Conservation (phyloP, 2,113 vertebrate species). For the Rafetus swinhoei region DNA sequence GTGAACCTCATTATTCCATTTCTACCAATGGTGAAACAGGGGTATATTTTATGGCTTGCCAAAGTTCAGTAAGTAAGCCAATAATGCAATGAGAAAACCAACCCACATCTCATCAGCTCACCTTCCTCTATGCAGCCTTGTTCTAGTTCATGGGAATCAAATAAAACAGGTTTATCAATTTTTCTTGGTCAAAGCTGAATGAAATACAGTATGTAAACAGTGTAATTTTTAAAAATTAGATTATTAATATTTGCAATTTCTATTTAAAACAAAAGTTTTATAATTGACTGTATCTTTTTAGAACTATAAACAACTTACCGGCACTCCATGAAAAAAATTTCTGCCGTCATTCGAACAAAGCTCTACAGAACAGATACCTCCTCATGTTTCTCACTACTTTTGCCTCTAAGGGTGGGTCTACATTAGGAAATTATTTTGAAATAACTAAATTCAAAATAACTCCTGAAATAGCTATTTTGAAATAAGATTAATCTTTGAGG, state of each 20-base stretch:
- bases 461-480: too few relatives aligned
- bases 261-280: accelerated
- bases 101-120: accelerated
- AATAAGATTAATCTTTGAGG: too few relatives aligned
- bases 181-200: accelerated
- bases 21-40: accelerated
- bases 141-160: accelerated
- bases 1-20: accelerated
- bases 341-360: accelerated
- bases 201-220: accelerated
- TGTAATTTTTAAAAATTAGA: accelerated
- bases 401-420: accelerated
- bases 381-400: accelerated
- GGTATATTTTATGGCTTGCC: accelerated
- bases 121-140: accelerated
- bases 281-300: accelerated
- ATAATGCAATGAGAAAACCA: not conserved
- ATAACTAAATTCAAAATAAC: too few relatives aligned
- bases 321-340: accelerated
- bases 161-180: accelerated
- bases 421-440: too few relatives aligned
- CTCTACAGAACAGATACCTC: accelerated
- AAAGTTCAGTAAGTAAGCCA: not conserved
- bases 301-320: accelerated
- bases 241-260: accelerated